phyloP scores from a whole-genome alignment of 2,113 vertebrate genomes.

The Nestor notabilis region DNA sequence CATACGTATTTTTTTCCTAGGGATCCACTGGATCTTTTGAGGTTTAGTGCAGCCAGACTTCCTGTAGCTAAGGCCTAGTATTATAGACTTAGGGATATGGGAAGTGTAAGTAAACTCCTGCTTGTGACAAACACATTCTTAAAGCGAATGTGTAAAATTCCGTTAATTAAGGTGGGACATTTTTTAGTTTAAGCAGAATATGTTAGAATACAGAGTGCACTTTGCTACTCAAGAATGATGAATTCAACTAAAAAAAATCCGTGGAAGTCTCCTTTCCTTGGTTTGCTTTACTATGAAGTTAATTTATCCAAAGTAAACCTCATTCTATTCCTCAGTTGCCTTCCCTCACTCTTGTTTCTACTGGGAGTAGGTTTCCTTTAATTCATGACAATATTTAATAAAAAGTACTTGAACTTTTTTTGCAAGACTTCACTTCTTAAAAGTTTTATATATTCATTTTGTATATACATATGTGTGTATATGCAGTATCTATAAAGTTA shows the following conservation, averaged over 20 bases:
- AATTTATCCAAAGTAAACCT: not conserved
- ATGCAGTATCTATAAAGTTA: not conserved
- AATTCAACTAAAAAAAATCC: not conserved
- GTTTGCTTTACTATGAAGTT: not conserved
- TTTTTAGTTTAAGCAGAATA: not conserved
- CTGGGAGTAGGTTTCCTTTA: not conserved
- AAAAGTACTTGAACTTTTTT: not conserved
- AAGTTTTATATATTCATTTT: not conserved
- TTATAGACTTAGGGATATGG: not conserved
- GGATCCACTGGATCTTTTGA: not conserved
- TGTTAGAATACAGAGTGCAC: not conserved
- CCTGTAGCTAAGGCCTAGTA: not conserved
- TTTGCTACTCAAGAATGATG: not conserved
- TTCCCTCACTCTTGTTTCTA: not conserved
- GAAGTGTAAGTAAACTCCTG: not conserved
- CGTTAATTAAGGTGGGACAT: not conserved
- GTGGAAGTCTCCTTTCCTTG: not conserved
- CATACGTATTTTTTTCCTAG: not conserved
- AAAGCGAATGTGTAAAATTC: not conserved
- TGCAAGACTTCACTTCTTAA: not conserved
- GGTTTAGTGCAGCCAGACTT: not conserved
- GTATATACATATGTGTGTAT: not conserved
- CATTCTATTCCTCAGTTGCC: not conserved
- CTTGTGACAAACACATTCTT: not conserved
- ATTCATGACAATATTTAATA: not conserved